A percentile compares a stretch with the other conserved stretches of the same genome.
Conservation (phyloP, 2,797 vertebrate genomes). For the Aldrovandia affinis region DNA sequence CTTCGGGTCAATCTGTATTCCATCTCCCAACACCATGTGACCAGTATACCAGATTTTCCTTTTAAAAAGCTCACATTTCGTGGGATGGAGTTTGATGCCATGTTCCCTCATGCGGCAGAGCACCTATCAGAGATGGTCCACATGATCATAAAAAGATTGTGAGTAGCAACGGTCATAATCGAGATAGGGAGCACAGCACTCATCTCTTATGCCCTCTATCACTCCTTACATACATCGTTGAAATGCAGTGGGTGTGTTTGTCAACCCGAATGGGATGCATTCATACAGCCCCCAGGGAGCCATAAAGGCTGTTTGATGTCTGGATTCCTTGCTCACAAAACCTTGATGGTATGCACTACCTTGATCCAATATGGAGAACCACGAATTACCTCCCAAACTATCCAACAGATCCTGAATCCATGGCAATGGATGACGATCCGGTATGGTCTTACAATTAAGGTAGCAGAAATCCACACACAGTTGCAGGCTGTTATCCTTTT, state of each 20-base stretch:
- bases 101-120: not conserved
- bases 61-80: not conserved
- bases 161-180: not conserved
- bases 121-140: not conserved
- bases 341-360: conserved; percentile 12
- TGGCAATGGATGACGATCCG: not conserved
- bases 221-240: not conserved
- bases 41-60: not conserved
- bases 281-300: conserved; percentile 22
- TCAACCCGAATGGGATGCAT: conserved; percentile 23
- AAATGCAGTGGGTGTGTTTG: not conserved
- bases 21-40: not conserved
- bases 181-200: not conserved
- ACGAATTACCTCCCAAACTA: not conserved
- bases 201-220: conserved; percentile 4
- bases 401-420: not conserved
- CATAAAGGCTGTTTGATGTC: conserved; percentile 24
- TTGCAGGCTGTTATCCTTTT: not conserved
- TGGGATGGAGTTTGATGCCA: not conserved
- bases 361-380: not conserved
- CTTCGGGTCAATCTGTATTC: conserved; percentile 31
- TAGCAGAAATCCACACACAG: conserved; percentile 5
- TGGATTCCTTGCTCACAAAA: conserved; percentile 20
- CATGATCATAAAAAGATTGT: not conserved
- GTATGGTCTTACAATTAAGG: conserved; percentile 8